A percentile compares a stretch with the other conserved stretches of the same genome.
phyloP scores from a whole-genome alignment of 2,888 invertebrate species.

The Cynaeus angustus region DNA sequence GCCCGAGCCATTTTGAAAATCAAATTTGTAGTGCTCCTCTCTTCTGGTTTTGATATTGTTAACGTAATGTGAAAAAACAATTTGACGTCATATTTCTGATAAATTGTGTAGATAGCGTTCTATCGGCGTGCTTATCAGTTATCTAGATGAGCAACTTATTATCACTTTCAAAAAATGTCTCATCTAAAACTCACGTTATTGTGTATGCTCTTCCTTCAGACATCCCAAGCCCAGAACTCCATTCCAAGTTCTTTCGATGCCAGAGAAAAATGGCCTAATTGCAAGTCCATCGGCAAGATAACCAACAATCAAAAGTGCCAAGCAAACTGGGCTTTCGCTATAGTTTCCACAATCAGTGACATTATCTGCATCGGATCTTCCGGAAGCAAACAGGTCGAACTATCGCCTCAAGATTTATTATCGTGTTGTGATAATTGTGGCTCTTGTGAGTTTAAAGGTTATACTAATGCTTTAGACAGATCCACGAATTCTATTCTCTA shows the following conservation, averaged over 20 bases:
- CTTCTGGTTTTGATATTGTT: too few relatives aligned
- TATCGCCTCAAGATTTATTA: conserved; percentile 73
- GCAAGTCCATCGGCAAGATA: conserved; percentile 84
- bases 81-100: too few relatives aligned
- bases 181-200: too few relatives aligned
- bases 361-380: conserved; percentile 85
- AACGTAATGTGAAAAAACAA: too few relatives aligned
- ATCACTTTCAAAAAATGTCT: too few relatives aligned
- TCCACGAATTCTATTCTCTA: neutral
- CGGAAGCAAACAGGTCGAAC: conserved; percentile 79
- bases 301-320: conserved; percentile 66
- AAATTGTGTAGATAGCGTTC: too few relatives aligned
- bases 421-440: conserved; percentile 14
- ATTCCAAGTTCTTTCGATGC: conserved; percentile 87
- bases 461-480: neutral
- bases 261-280: conserved; percentile 84
- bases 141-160: too few relatives aligned
- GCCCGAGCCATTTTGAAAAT: too few relatives aligned
- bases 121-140: too few relatives aligned
- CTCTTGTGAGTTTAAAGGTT: neutral
- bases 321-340: conserved; percentile 81
- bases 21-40: too few relatives aligned
- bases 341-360: conserved; percentile 90
- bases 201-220: too few relatives aligned
- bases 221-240: too few relatives aligned